These are phyloP conservation scores for Lomographa bimaculata DNA, from an alignment of 2,888 invertebrate genomes.

Conservation along the genomic window DNA sequence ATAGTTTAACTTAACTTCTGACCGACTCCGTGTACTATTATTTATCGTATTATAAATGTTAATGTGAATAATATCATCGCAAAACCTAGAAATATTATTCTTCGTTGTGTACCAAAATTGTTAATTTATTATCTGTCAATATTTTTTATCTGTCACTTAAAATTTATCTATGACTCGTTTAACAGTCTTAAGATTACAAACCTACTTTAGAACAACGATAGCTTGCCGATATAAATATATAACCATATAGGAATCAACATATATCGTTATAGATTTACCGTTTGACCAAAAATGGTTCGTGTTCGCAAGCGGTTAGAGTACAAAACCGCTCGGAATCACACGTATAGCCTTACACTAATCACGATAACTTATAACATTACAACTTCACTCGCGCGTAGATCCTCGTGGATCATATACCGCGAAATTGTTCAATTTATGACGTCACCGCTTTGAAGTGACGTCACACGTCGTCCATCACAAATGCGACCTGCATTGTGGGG, in stretches of 20 bases:
- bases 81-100: too few relatives aligned
- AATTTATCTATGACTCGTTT: conserved; percentile 4
- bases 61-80: too few relatives aligned
- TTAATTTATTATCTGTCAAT: too few relatives aligned
- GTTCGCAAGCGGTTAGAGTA: conserved; percentile 19
- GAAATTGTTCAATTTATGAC: conserved; percentile 35
- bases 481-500: conserved; percentile 80
- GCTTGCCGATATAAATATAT: conserved; percentile 37
- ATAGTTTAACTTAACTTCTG: too few relatives aligned
- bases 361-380: conserved; percentile 10
- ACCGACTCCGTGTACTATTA: too few relatives aligned
- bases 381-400: conserved; percentile 35
- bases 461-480: conserved; percentile 81
- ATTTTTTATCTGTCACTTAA: conserved; percentile 8
- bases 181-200: conserved; percentile 39
- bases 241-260: conserved; percentile 9
- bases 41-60: too few relatives aligned
- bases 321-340: conserved; percentile 19
- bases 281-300: conserved; percentile 10
- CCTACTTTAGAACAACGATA: conserved; percentile 60
- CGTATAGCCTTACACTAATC: conserved; percentile 33
- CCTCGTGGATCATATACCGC: conserved; percentile 14
- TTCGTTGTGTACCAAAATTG: too few relatives aligned
- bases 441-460: conserved; percentile 48
- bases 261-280: conserved; percentile 22